Evolutionary conservation across 2,113 vertebrate genomes (phyloP).

Genomic region (Falco punctatus): DNA sequence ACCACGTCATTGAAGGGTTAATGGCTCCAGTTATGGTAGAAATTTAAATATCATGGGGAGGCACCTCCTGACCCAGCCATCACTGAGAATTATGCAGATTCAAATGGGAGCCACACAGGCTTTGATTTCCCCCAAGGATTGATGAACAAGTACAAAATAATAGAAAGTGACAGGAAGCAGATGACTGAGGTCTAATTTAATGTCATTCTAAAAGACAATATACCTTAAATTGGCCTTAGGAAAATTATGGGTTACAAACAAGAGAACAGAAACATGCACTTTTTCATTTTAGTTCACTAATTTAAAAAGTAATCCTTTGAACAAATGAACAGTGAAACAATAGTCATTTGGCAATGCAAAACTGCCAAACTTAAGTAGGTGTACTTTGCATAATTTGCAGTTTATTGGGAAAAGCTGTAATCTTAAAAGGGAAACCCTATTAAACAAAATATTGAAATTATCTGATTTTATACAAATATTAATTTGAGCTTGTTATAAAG

Average conservation of each 20-base stretch:
- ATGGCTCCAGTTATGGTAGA: constrained; percentile 19
- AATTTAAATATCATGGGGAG: constrained; percentile 52
- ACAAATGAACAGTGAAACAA: constrained; percentile 51
- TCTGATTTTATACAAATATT: constrained; percentile 35
- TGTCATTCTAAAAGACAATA: constrained; percentile 80
- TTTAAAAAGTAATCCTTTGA: constrained; percentile 61
- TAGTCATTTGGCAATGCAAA: constrained; percentile 36
- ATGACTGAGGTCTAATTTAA: constrained; percentile 80
- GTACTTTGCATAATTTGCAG: constrained; percentile 46
- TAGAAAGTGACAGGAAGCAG: constrained; percentile 87
- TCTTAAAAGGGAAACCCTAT: not conserved
- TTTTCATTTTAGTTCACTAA: constrained; percentile 65
- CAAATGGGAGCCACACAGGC: constrained; percentile 72
- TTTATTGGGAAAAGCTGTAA: constrained; percentile 37
- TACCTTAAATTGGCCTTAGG: constrained; percentile 74
- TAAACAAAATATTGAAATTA: not conserved
- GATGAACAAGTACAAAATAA: constrained; percentile 81
- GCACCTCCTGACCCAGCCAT: constrained; percentile 69
- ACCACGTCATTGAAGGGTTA: constrained; percentile 42
- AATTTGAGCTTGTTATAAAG: not conserved
- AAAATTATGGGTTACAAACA: constrained; percentile 73
- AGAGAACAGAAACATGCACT: constrained; percentile 50
- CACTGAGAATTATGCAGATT: constrained; percentile 80
- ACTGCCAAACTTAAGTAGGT: constrained; percentile 34
- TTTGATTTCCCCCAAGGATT: constrained; percentile 83